A percentile compares a stretch with the other conserved stretches of the same genome.
Evolutionary conservation across 2,113 vertebrate genomes (phyloP).

Genomic region (Chitala chitala): DNA sequence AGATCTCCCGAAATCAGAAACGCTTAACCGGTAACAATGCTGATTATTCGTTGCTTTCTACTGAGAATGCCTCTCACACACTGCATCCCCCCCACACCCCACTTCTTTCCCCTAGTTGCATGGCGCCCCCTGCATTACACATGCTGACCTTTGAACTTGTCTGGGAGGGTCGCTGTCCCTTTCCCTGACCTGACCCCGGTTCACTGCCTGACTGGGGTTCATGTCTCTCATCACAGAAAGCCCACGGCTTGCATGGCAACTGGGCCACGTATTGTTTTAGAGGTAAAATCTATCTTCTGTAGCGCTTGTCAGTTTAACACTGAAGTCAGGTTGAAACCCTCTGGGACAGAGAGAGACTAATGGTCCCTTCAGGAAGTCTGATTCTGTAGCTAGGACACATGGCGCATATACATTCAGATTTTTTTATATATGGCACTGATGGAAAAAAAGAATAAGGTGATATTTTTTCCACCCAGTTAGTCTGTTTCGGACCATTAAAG

Average conservation of each 20-base stretch:
- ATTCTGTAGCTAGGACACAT: constrained; percentile 16
- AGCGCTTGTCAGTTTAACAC: constrained; percentile 13
- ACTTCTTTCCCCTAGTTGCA: neutral
- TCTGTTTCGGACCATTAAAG: neutral
- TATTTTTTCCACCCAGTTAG: constrained; percentile 5
- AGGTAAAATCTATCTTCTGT: constrained; percentile 24
- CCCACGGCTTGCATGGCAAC: neutral
- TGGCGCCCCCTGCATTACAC: neutral
- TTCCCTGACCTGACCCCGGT: constrained; percentile 9
- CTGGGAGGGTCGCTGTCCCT: constrained; percentile 13
- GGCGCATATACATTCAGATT: constrained; percentile 9
- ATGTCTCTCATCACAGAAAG: constrained; percentile 1
- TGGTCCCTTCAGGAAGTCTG: constrained; percentile 18
- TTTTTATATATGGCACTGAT: constrained; percentile 6
- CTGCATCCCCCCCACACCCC: neutral
- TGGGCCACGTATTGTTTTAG: constrained; percentile 9
- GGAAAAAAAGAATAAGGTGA: constrained; percentile 8
- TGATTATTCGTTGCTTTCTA: constrained; percentile 54
- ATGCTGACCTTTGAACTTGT: too few species aligned
- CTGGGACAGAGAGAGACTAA: constrained; percentile 18
- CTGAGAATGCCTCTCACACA: constrained; percentile 47
- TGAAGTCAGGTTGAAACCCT: constrained; percentile 20
- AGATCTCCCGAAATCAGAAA: neutral
- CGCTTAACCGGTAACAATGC: constrained; percentile 48
- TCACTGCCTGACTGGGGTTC: neutral